Conservation (phyloP, 2,113 vertebrate genomes). For the Cranoglanis bouderius region DNA sequence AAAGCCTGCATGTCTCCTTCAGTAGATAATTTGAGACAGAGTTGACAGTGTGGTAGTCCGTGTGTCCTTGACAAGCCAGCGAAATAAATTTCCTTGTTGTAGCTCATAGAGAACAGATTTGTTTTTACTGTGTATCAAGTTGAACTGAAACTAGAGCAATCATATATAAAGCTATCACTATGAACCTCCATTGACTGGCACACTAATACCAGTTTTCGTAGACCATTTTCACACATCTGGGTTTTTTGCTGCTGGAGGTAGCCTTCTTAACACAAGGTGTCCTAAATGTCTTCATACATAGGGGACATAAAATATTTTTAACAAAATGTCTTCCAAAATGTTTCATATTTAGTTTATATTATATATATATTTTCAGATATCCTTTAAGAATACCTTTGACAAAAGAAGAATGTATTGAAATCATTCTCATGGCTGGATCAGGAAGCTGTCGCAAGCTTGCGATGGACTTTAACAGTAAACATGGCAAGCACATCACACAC, state of each 20-base stretch:
- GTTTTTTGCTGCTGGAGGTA: not conserved
- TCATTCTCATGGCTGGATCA: no score
- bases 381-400: no score
- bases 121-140: constrained; percentile 15
- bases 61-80: constrained; percentile 42
- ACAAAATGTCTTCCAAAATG: no score
- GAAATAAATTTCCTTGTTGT: constrained; percentile 28
- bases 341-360: no score
- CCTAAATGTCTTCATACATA: no score
- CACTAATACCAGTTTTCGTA: not conserved
- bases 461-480: no score
- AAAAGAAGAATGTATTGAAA: no score
- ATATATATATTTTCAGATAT: no score
- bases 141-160: constrained; percentile 3
- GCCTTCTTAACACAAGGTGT: not conserved
- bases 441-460: no score
- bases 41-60: constrained; percentile 40
- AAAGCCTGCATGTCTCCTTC: constrained; percentile 35
- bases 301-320: no score
- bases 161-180: not conserved
- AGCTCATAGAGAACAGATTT: constrained; percentile 17
- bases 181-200: not conserved
- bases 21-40: constrained; percentile 37
- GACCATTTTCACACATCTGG: not conserved
- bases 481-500: no score